phyloP scores from a whole-genome alignment of 2,888 invertebrate genomes.

The Oxystoma pomonae region DNA sequence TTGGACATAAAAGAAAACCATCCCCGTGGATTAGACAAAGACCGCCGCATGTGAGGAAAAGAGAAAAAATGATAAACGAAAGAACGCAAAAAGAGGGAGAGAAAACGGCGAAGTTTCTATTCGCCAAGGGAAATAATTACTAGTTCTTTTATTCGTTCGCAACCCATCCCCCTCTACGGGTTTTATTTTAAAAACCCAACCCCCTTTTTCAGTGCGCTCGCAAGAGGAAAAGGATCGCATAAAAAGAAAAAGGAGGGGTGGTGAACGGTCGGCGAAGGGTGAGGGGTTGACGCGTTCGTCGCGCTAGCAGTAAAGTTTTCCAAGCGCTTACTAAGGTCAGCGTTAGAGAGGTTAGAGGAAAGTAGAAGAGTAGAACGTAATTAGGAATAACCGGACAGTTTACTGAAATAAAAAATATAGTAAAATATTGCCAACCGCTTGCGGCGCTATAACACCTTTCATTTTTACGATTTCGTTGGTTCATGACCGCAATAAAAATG shows the following conservation, averaged over 20 bases:
- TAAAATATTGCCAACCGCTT: no score
- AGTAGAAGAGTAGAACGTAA: no score
- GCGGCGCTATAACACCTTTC: no score
- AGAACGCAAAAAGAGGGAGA: slow-evolving; percentile 31
- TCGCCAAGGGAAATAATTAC: slow-evolving; percentile 33
- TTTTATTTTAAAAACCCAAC: slow-evolving; percentile 35
- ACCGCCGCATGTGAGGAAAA: neutral
- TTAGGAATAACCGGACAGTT: no score
- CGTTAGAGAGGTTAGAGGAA: neutral
- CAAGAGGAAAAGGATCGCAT: neutral
- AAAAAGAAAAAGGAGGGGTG: neutral
- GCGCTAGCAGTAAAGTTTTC: neutral
- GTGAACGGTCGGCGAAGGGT: slow-evolving; percentile 3
- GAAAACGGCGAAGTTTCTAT: slow-evolving; percentile 34
- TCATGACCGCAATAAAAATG: no score
- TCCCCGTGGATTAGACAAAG: slow-evolving; percentile 1
- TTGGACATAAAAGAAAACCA: slow-evolving; percentile 11
- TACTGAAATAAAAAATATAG: no score
- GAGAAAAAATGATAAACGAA: slow-evolving; percentile 14
- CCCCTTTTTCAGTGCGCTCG: slow-evolving; percentile 16
- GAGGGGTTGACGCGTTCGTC: neutral
- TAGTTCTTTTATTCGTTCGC: slow-evolving; percentile 34
- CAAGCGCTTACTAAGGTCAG: neutral
- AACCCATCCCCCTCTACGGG: slow-evolving; percentile 28
- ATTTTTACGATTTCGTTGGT: no score